These are phyloP conservation scores for Pelodiscus sinensis DNA, from an alignment of 2,113 vertebrate species.

Conservation along the genomic window DNA sequence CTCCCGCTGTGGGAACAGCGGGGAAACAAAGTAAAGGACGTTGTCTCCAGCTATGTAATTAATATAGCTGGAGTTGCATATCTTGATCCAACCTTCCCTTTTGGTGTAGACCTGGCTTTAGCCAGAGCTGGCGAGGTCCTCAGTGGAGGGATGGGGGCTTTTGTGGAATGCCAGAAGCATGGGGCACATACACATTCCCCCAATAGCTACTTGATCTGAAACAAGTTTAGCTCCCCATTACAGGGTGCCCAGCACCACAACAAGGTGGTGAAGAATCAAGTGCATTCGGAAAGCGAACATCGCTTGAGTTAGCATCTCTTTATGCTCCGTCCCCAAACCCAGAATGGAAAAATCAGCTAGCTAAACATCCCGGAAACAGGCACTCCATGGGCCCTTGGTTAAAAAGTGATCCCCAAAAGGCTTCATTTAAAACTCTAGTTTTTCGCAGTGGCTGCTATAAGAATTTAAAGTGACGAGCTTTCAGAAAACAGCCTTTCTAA, in stretches of 20 bases:
- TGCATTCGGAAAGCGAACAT: neutral
- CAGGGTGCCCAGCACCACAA: neutral
- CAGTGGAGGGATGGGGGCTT: neutral
- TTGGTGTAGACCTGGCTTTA: too few relatives aligned
- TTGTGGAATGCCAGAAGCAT: neutral
- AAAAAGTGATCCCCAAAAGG: slow-evolving; percentile 1
- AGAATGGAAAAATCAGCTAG: slow-evolving; percentile 39
- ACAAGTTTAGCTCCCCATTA: neutral
- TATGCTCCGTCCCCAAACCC: neutral
- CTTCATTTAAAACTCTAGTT: slow-evolving; percentile 26
- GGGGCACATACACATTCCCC: neutral
- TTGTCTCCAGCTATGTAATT: too few relatives aligned
- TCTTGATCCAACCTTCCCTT: too few relatives aligned
- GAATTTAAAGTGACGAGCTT: slow-evolving; percentile 61
- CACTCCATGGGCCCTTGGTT: neutral
- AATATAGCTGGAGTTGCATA: too few relatives aligned
- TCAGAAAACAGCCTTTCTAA: slow-evolving; percentile 64
- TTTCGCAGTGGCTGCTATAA: slow-evolving; percentile 43
- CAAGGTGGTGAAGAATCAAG: neutral
- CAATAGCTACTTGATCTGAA: neutral
- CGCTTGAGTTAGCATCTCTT: neutral
- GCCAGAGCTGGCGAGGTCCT: neutral
- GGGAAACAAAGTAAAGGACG: too few relatives aligned
- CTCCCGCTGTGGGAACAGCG: too few relatives aligned
- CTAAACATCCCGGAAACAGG: neutral